These are phyloP conservation scores for Nemotelus pantherinus DNA, from an alignment of 2,888 invertebrate species.

Conservation along the genomic window DNA sequence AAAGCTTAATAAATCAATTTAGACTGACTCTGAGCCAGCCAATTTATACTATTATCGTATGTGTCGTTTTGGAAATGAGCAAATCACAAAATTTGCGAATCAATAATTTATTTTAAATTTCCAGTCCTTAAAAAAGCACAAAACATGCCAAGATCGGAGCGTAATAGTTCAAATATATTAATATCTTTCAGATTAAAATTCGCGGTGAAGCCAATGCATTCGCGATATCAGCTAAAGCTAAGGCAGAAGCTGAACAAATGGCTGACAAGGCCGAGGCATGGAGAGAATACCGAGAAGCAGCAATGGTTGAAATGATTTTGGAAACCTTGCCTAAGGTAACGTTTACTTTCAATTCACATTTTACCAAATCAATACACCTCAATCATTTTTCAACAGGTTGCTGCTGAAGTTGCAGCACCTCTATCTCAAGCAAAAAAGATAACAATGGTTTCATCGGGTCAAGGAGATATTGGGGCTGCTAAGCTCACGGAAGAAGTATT, in stretches of 20 bases:
- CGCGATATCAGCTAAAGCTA: conserved; percentile 93
- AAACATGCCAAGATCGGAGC: too few relatives aligned
- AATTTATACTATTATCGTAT: too few relatives aligned
- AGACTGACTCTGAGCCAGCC: too few relatives aligned
- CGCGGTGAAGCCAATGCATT: conserved; percentile 92
- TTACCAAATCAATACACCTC: neutral
- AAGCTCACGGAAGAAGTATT: conserved; percentile 95
- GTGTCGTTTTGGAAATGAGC: too few relatives aligned
- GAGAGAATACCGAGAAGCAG: conserved; percentile 95
- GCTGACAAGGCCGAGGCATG: conserved; percentile 96
- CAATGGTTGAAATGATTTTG: conserved; percentile 96
- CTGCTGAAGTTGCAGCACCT: conserved; percentile 96
- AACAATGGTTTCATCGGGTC: conserved; percentile 95
- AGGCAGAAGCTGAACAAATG: conserved; percentile 97
- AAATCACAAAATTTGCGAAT: too few relatives aligned
- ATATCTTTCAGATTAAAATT: conserved; percentile 68
- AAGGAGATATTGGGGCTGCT: conserved; percentile 90
- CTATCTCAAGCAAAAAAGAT: conserved; percentile 93
- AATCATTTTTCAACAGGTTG: conserved; percentile 72
- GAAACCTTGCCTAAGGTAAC: conserved; percentile 92
- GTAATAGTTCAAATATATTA: too few relatives aligned
- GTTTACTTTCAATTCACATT: neutral
- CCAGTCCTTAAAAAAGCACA: too few relatives aligned
- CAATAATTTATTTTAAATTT: too few relatives aligned
- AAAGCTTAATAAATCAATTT: too few relatives aligned